Conservation (phyloP, 2,113 vertebrate genomes). For the Antechinus stuartii region DNA sequence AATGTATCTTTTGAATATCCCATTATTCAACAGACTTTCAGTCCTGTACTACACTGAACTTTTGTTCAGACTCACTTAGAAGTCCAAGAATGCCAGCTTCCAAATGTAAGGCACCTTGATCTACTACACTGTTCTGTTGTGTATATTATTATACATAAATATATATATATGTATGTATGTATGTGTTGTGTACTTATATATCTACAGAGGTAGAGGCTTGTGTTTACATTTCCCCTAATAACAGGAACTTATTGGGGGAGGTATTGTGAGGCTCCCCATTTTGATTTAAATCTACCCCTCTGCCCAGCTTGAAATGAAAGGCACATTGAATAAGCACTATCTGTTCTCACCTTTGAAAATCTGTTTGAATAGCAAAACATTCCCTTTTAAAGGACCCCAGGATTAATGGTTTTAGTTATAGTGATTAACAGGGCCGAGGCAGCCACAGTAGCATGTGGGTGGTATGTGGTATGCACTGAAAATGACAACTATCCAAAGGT, state of each 20-base stretch:
- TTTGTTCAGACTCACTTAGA: background rate
- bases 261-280: background rate
- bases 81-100: slow-evolving; percentile 2
- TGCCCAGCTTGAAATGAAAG: background rate
- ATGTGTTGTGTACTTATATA: slow-evolving; percentile 1
- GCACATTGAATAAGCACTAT: background rate
- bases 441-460: background rate
- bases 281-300: background rate
- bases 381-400: background rate
- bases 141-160: slow-evolving; percentile 13
- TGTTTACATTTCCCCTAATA: background rate
- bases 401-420: background rate
- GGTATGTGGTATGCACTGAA: background rate
- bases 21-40: background rate
- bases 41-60: background rate
- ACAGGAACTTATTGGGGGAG: background rate
- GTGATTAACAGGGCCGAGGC: background rate
- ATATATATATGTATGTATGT: background rate
- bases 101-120: slow-evolving; percentile 6
- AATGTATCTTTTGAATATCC: background rate
- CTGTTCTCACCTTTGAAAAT: background rate
- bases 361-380: background rate
- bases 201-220: background rate
- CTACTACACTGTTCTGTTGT: slow-evolving; percentile 7
- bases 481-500: background rate